These are phyloP conservation scores for Ormyrus thymus DNA, from an alignment of 2,888 invertebrate species.

Conservation along the genomic window DNA sequence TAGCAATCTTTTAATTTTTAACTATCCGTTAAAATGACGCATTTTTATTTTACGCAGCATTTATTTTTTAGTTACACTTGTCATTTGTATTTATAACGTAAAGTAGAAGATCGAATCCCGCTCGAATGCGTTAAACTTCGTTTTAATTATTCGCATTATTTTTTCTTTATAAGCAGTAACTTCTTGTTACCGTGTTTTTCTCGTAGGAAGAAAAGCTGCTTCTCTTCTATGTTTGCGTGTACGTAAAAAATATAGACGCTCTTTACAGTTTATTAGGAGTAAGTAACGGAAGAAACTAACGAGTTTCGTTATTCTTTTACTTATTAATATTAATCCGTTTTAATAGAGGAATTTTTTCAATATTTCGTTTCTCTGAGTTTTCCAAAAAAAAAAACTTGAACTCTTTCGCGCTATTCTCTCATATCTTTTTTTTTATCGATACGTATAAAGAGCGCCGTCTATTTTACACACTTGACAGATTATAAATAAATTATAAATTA, in stretches of 20 bases:
- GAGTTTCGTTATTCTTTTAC: constrained; percentile 14
- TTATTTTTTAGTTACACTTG: constrained; percentile 43
- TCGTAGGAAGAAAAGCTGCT: constrained; percentile 53
- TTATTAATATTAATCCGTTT: constrained; percentile 39
- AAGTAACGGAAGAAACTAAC: constrained; percentile 44
- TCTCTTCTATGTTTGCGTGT: constrained; percentile 50
- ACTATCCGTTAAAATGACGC: constrained; percentile 46
- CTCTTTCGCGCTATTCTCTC: constrained; percentile 46
- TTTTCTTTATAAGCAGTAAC: constrained; percentile 37
- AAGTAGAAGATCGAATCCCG: constrained; percentile 55
- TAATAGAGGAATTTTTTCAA: constrained; percentile 21
- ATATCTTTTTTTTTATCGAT: constrained; percentile 43
- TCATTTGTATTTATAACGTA: constrained; percentile 47
- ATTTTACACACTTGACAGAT: constrained; percentile 67
- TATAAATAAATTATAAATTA: constrained; percentile 75
- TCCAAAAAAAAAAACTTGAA: constrained; percentile 44
- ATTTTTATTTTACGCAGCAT: constrained; percentile 42
- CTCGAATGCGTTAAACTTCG: constrained; percentile 47
- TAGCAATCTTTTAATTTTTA: constrained; percentile 40
- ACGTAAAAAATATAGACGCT: constrained; percentile 54
- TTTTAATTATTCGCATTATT: constrained; percentile 45
- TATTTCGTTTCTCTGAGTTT: constrained; percentile 37
- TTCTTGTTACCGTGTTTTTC: constrained; percentile 43
- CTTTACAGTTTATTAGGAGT: constrained; percentile 50
- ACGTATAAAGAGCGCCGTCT: constrained; percentile 52